phyloP scores from a whole-genome alignment of 2,113 vertebrate species.

The Scolopax mira region DNA sequence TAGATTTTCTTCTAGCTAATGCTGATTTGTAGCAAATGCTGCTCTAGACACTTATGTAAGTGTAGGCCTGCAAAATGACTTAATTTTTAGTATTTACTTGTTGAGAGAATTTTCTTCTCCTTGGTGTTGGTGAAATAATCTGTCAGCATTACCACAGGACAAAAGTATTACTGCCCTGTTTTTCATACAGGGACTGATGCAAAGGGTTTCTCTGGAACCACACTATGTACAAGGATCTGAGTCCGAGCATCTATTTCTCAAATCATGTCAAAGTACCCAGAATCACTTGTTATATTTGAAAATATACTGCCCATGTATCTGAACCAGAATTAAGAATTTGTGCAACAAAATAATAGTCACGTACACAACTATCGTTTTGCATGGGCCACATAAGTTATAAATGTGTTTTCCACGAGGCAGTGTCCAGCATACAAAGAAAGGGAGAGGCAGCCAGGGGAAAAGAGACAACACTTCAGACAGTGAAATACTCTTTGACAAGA shows the following conservation, averaged over 20 bases:
- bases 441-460: background rate
- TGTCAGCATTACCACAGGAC: background rate
- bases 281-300: background rate
- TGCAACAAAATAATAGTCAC: background rate
- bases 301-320: background rate
- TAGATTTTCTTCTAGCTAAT: background rate
- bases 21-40: background rate
- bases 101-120: background rate
- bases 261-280: background rate
- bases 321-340: background rate
- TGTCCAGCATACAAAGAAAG: background rate
- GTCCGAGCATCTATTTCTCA: background rate
- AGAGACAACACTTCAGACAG: slow-evolving; percentile 15
- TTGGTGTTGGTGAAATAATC: background rate
- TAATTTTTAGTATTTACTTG: background rate
- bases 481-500: slow-evolving; percentile 59
- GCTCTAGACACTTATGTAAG: background rate
- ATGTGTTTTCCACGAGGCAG: background rate
- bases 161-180: background rate
- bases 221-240: background rate
- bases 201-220: background rate
- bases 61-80: background rate
- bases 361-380: background rate
- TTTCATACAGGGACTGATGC: background rate
- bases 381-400: background rate